Percentiles rank a stretch among this genome's conserved stretches.
Evolutionary conservation across 2,888 invertebrate genomes (phyloP).

Genomic region (Chironomus riparius): DNA sequence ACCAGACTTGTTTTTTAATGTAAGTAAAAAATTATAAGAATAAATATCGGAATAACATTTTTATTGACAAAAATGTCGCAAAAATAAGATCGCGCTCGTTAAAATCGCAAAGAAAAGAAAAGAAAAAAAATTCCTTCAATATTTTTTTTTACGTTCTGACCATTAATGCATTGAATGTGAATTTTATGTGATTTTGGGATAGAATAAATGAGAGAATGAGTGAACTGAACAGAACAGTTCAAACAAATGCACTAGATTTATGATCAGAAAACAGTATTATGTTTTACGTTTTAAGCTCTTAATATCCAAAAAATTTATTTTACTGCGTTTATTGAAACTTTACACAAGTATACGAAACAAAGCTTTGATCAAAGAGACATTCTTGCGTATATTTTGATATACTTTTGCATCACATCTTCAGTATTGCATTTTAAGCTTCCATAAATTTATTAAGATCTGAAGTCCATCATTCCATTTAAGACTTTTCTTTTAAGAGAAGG

Average conservation of each 20-base stretch:
- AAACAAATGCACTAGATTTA: no score
- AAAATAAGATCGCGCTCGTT: not conserved
- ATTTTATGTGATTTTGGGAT: no score
- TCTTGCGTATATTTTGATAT: not conserved
- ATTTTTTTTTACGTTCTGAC: not conserved
- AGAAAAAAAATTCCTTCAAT: not conserved
- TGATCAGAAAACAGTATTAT: no score
- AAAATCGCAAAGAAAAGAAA: not conserved
- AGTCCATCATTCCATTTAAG: not conserved
- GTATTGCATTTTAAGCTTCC: not conserved
- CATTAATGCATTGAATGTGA: not conserved
- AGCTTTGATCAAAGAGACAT: not conserved
- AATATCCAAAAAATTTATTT: no score
- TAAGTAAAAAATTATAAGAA: not conserved
- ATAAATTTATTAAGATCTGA: not conserved
- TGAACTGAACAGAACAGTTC: no score
- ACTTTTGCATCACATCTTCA: not conserved
- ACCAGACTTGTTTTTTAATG: not conserved
- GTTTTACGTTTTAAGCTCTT: no score
- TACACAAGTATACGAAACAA: no score
- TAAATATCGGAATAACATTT: not conserved
- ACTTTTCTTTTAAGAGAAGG: not conserved
- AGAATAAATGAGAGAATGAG: no score
- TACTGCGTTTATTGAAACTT: no score
- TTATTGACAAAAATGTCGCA: conserved; percentile 8